Evolutionary conservation across 2,113 vertebrate genomes (phyloP).

Genomic region (Prolemur simus): DNA sequence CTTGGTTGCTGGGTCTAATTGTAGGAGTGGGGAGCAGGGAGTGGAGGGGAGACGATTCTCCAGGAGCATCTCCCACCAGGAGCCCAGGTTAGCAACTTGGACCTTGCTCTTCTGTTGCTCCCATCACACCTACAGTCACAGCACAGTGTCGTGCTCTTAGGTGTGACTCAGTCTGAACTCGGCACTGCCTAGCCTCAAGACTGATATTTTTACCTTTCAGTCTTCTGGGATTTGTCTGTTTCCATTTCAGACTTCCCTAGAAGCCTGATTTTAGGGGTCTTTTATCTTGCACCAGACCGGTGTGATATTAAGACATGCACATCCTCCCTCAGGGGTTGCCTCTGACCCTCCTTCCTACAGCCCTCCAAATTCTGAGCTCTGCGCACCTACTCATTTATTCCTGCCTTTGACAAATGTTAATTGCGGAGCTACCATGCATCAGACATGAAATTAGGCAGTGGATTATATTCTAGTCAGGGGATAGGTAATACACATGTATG

Average conservation of each 20-base stretch:
- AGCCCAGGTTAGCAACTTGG: neutral
- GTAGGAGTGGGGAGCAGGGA: too few relatives aligned
- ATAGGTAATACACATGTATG: neutral
- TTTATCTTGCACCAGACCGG: neutral
- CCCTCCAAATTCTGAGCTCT: neutral
- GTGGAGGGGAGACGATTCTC: too few relatives aligned
- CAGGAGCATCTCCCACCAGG: neutral
- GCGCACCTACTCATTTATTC: neutral
- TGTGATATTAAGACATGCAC: neutral
- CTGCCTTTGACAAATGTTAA: neutral
- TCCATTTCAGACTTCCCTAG: neutral
- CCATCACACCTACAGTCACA: fast-evolving
- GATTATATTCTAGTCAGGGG: neutral
- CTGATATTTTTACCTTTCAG: neutral
- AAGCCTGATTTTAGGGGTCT: neutral
- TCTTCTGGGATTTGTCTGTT: neutral
- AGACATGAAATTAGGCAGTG: neutral
- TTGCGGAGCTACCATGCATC: neutral
- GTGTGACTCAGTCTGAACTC: neutral
- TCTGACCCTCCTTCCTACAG: neutral
- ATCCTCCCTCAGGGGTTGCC: neutral
- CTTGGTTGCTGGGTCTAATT: neutral
- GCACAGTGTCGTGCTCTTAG: fast-evolving
- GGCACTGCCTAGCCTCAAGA: neutral
- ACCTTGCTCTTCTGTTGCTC: neutral